Evolutionary conservation across 2,113 vertebrate genomes (phyloP).

Genomic region (Piprites chloris): DNA sequence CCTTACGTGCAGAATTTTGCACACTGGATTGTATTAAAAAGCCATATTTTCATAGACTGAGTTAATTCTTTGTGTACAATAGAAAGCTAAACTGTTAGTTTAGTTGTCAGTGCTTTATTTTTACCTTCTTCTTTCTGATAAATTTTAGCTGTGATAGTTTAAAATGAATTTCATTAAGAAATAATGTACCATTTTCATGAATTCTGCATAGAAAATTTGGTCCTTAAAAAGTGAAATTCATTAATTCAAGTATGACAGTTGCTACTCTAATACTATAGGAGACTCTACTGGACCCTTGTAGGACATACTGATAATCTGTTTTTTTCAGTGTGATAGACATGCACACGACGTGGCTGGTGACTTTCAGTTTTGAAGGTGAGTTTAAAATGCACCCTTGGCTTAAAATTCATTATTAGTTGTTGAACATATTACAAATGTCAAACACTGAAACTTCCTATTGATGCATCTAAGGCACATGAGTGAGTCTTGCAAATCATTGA

Average conservation of each 20-base stretch:
- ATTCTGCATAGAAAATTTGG: not conserved
- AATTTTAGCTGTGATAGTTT: not conserved
- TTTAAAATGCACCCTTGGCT: not conserved
- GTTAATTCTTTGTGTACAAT: constrained; percentile 1
- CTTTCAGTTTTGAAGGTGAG: not conserved
- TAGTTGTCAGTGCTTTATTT: not conserved
- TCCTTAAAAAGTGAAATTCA: not conserved
- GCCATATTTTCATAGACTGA: not conserved
- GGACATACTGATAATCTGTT: not conserved
- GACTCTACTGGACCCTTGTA: not conserved
- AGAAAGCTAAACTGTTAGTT: constrained; percentile 3
- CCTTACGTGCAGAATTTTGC: not conserved
- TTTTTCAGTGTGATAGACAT: not conserved
- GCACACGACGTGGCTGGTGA: fast-evolving
- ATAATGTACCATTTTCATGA: not conserved
- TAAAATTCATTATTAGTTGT: not conserved
- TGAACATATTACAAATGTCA: not conserved
- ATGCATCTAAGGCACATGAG: too few relatives aligned
- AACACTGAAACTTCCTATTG: not conserved
- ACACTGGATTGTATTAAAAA: not conserved
- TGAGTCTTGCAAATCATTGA: not conserved
- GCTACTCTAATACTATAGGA: not conserved
- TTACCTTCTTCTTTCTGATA: not conserved
- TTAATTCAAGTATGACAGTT: not conserved
- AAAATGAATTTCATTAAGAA: not conserved